Conservation (phyloP, 1,140 invertebrate species). For the Leptinotarsa texana region DNA sequence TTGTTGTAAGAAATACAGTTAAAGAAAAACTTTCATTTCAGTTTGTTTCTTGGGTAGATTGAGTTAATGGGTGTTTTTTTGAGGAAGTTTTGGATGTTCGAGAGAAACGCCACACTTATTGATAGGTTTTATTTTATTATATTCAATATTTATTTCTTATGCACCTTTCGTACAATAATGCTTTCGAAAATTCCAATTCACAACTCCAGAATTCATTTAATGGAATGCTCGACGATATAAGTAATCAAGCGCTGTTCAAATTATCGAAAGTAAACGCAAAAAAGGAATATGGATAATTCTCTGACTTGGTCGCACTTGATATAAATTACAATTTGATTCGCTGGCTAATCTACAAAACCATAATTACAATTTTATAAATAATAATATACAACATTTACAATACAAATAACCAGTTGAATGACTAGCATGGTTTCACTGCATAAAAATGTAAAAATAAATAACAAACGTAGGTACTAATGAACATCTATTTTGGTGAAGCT, state of each 20-base stretch:
- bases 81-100: neutral
- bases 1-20: neutral
- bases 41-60: too few relatives aligned
- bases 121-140: slow-evolving; percentile 29
- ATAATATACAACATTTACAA: slow-evolving; percentile 52
- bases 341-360: slow-evolving; percentile 17
- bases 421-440: slow-evolving; percentile 49
- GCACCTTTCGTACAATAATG: slow-evolving; percentile 40
- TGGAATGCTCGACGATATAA: slow-evolving; percentile 24
- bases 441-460: slow-evolving; percentile 43
- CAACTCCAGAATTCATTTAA: slow-evolving; percentile 31
- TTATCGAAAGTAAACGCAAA: slow-evolving; percentile 22
- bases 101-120: neutral
- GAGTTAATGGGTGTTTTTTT: too few relatives aligned
- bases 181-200: slow-evolving; percentile 35
- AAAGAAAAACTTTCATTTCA: neutral
- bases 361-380: slow-evolving; percentile 45
- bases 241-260: neutral
- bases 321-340: neutral
- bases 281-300: slow-evolving; percentile 15
- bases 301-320: too few relatives aligned
- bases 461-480: slow-evolving; percentile 38
- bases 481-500: slow-evolving; percentile 14
- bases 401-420: slow-evolving; percentile 52
- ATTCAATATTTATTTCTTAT: slow-evolving; percentile 32